Percentiles rank a stretch among this genome's conserved stretches.
Conservation (phyloP, 2,888 invertebrate genomes). For the Lasiommata megera region DNA sequence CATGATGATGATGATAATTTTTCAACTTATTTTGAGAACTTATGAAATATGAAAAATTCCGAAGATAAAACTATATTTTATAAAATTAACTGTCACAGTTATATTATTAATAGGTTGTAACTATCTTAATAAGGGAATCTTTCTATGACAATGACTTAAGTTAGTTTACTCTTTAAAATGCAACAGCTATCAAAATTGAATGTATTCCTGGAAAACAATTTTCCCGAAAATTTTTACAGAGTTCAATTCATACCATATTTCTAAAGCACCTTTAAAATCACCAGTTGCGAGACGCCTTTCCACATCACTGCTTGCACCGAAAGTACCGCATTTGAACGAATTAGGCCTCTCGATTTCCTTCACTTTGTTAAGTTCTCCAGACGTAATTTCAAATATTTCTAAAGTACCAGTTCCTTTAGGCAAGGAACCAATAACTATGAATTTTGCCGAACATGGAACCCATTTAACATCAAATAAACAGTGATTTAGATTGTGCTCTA, state of each 20-base stretch:
- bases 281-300: slow-evolving; percentile 94
- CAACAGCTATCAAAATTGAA: too few relatives aligned
- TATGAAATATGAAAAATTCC: too few relatives aligned
- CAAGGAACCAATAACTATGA: slow-evolving; percentile 92
- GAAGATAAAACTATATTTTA: too few relatives aligned
- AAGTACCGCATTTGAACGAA: slow-evolving; percentile 95
- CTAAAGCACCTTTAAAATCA: slow-evolving; percentile 91
- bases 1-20: too few relatives aligned
- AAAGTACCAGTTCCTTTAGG: slow-evolving; percentile 93
- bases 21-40: too few relatives aligned
- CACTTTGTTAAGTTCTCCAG: slow-evolving; percentile 85
- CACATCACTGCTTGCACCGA: slow-evolving; percentile 92
- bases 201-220: too few relatives aligned
- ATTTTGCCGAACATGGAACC: slow-evolving; percentile 97
- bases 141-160: too few relatives aligned
- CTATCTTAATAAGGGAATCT: too few relatives aligned
- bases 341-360: slow-evolving; percentile 90
- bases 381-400: slow-evolving; percentile 89
- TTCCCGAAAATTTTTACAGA: too few relatives aligned
- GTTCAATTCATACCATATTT: slow-evolving; percentile 89
- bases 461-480: slow-evolving; percentile 96
- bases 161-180: too few relatives aligned
- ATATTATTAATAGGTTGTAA: too few relatives aligned
- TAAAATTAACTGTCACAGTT: too few relatives aligned
- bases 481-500: slow-evolving; percentile 90